phyloP scores from a whole-genome alignment of 2,888 invertebrate species.

The Ichneumon xanthorius region DNA sequence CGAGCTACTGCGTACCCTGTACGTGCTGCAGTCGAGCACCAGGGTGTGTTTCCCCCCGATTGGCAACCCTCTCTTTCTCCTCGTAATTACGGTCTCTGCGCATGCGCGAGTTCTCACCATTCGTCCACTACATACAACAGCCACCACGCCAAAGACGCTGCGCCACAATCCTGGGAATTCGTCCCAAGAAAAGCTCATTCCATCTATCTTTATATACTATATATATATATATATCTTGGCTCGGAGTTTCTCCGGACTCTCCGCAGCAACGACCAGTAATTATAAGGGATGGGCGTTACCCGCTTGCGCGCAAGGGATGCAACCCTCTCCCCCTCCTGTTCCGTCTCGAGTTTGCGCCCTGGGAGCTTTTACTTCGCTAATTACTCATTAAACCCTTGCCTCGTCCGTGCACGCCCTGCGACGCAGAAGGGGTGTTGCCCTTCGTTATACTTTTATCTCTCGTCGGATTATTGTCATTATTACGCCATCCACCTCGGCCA shows the following conservation, averaged over 20 bases:
- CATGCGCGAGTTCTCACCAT: conserved; percentile 79
- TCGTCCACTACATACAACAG: conserved; percentile 13
- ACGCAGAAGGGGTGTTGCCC: conserved; percentile 29
- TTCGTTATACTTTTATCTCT: conserved; percentile 26
- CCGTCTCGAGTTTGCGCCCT: conserved; percentile 67
- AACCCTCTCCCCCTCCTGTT: conserved; percentile 20
- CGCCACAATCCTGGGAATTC: conserved; percentile 38
- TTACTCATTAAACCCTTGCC: conserved; percentile 77
- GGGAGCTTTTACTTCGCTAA: conserved; percentile 69
- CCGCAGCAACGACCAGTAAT: conserved; percentile 75
- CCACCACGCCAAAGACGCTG: conserved; percentile 5
- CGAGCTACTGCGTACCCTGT: conserved; percentile 6
- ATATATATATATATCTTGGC: background rate
- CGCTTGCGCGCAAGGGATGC: conserved; percentile 42
- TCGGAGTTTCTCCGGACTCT: conserved; percentile 40
- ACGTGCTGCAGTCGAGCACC: conserved; percentile 32
- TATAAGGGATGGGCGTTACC: conserved; percentile 78
- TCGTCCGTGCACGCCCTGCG: conserved; percentile 68
- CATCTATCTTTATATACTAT: background rate
- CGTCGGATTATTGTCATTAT: conserved; percentile 33
- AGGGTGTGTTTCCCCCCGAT: conserved; percentile 76
- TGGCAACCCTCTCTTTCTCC: conserved; percentile 78
- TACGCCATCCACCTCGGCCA: conserved; percentile 35
- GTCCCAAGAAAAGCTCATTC: conserved; percentile 14
- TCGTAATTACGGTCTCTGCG: conserved; percentile 80